These are phyloP conservation scores for Cryptomyrus ogoouensis DNA, from an alignment of 2,113 vertebrate species.

Conservation along the genomic window DNA sequence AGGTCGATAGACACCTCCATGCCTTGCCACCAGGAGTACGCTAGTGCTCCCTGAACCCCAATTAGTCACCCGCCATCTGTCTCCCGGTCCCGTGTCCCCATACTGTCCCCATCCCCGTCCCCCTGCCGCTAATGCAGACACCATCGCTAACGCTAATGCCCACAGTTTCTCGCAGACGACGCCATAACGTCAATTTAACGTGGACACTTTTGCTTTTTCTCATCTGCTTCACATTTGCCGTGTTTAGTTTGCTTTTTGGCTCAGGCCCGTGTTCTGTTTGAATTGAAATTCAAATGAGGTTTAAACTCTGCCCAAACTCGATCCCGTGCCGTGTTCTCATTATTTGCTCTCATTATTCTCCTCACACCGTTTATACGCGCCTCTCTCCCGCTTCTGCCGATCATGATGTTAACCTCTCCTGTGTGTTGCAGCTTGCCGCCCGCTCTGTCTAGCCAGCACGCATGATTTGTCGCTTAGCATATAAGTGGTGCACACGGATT, in stretches of 20 bases:
- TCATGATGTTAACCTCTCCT: background rate
- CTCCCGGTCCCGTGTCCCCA: background rate
- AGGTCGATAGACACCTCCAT: background rate
- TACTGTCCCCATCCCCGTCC: background rate
- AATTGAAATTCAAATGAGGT: background rate
- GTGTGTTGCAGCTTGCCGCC: background rate
- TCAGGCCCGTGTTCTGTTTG: background rate
- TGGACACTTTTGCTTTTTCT: background rate
- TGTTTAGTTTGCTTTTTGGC: background rate
- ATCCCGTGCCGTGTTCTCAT: background rate
- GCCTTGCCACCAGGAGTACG: background rate
- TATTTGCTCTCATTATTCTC: background rate
- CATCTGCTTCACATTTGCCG: background rate
- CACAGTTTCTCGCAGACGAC: background rate
- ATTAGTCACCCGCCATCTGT: constrained; percentile 13
- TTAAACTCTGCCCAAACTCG: background rate
- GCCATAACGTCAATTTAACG: background rate
- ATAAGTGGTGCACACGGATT: background rate
- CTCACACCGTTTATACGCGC: background rate
- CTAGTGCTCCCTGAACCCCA: background rate
- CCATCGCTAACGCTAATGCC: background rate
- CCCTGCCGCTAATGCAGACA: background rate
- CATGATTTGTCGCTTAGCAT: background rate
- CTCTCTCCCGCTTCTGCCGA: background rate
- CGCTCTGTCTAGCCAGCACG: background rate